phyloP scores from a whole-genome alignment of 2,113 vertebrate genomes.

The Albula goreensis region DNA sequence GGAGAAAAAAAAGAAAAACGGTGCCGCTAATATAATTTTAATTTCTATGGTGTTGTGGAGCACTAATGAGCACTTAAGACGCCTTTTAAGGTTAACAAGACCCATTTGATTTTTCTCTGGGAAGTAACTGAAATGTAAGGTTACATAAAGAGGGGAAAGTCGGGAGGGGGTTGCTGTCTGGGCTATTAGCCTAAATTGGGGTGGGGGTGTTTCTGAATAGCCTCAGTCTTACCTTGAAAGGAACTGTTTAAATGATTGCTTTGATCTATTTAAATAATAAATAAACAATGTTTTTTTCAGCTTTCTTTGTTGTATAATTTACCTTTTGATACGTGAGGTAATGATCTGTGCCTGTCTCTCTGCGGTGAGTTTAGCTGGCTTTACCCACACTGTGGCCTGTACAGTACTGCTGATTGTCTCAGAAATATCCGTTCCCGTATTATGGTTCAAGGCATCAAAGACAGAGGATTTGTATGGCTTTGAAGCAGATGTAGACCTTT shows the following conservation, averaged over 20 bases:
- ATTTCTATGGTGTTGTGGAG: constrained; percentile 1
- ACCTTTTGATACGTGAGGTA: not conserved
- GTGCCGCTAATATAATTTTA: not conserved
- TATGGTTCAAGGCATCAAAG: too few relatives aligned
- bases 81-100: constrained; percentile 12
- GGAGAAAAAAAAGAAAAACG: not conserved
- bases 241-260: not conserved
- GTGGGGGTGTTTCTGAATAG: not conserved
- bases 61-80: constrained; percentile 17
- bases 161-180: not conserved
- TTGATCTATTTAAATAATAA: not conserved
- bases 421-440: not conserved
- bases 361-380: not conserved
- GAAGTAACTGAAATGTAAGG: not conserved
- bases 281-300: not conserved
- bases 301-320: not conserved
- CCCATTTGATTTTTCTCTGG: not conserved
- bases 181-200: not conserved
- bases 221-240: not conserved
- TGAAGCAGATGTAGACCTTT: too few relatives aligned
- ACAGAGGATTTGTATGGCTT: too few relatives aligned
- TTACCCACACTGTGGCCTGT: not conserved
- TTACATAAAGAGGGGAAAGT: not conserved
- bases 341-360: not conserved
- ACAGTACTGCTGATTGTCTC: not conserved